Evolutionary conservation across 2,888 invertebrate genomes (phyloP).

Genomic region (Dexiosoma caninum): DNA sequence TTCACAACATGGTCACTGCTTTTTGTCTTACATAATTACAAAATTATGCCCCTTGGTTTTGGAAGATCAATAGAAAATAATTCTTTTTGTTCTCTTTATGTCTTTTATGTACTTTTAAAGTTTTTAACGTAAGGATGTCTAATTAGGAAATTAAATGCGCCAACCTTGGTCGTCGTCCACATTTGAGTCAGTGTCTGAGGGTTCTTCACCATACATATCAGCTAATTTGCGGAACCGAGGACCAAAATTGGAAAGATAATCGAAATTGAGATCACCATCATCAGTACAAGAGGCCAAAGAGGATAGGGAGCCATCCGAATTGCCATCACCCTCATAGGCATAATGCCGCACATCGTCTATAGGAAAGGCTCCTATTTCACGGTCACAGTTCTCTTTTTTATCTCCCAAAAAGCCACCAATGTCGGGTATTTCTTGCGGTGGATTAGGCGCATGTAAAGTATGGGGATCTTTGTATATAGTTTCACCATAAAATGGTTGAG

Average conservation of each 20-base stretch:
- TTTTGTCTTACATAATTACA: constrained; percentile 17
- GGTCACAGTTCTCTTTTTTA: constrained; percentile 92
- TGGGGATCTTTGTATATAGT: constrained; percentile 77
- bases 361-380: constrained; percentile 93
- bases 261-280: constrained; percentile 95
- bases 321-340: constrained; percentile 98
- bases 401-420: constrained; percentile 93
- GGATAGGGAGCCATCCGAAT: constrained; percentile 93
- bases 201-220: constrained; percentile 95
- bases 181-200: constrained; percentile 88
- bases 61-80: constrained; percentile 56
- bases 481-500: constrained; percentile 77
- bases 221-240: constrained; percentile 96
- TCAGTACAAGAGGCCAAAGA: constrained; percentile 95
- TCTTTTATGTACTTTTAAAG: constrained; percentile 42
- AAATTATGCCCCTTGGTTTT: constrained; percentile 27
- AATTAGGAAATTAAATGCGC: constrained; percentile 79
- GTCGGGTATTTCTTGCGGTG: constrained; percentile 82
- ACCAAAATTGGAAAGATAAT: constrained; percentile 95
- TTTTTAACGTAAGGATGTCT: not conserved
- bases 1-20: constrained; percentile 8
- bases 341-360: constrained; percentile 98
- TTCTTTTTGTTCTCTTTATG: constrained; percentile 29
- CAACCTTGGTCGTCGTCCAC: constrained; percentile 88
- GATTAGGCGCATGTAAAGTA: constrained; percentile 67